Conservation (phyloP, 1,140 invertebrate species). For the Drosophila sechellia region DNA sequence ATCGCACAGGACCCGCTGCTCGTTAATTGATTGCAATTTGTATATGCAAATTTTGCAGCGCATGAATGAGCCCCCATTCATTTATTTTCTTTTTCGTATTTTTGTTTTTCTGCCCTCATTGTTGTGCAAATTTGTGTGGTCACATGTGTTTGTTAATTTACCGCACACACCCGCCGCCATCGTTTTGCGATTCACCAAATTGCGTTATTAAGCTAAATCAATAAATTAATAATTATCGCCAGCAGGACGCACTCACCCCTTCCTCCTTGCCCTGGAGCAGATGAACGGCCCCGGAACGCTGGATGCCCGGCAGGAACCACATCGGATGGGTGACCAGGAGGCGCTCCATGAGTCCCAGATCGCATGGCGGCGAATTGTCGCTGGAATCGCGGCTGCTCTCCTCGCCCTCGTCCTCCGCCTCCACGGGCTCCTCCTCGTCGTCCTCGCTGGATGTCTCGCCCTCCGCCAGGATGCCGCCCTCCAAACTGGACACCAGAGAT, state of each 20-base stretch:
- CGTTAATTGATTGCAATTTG: constrained; percentile 80
- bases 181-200: constrained; percentile 51
- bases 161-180: neutral
- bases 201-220: constrained; percentile 74
- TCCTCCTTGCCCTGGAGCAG: constrained; percentile 96
- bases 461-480: constrained; percentile 84
- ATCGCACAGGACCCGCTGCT: constrained; percentile 13
- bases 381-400: constrained; percentile 74
- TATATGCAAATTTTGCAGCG: constrained; percentile 65
- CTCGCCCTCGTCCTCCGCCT: constrained; percentile 31
- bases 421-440: constrained; percentile 21
- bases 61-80: constrained; percentile 2
- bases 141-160: constrained; percentile 40
- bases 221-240: constrained; percentile 70
- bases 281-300: constrained; percentile 95
- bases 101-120: neutral
- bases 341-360: constrained; percentile 93
- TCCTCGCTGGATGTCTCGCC: constrained; percentile 83
- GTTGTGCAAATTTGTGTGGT: constrained; percentile 67
- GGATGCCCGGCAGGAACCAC: constrained; percentile 97
- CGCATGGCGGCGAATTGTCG: constrained; percentile 87
- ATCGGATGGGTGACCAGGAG: constrained; percentile 96
- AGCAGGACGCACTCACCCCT: constrained; percentile 88
- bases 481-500: constrained; percentile 83
- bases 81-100: constrained; percentile 6